Evolutionary conservation across 1,140 invertebrate genomes (phyloP), one percentile per base, ranked within the genome.

Genomic region (Anthonomus grandis): DNA sequence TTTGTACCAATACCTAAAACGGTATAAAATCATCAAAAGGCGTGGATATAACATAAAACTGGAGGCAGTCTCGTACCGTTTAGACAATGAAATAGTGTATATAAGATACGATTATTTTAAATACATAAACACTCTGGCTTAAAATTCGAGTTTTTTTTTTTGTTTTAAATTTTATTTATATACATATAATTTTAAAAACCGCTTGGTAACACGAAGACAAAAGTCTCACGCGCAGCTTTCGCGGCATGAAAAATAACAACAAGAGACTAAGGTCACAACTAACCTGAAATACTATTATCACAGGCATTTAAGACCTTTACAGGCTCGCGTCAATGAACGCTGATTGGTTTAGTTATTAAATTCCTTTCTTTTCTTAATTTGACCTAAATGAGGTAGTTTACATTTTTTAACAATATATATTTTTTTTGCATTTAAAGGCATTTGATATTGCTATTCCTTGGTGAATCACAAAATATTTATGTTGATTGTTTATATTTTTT

Each of bases 221-320:
- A 46, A 47, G 55, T 50, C 46, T 49, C 48, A 52, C 64, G 45
- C 23, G 18, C 10, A 12, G 42, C 36, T 38, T 50, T 52, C 19
- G 62, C 62, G 54, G 60, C 68, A 55, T 68, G 65, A 66, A 70
- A 72, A 73, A 74, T 72, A 74, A 75, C 71, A 75, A 75, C 71
- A 69, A 74, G 67, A 74, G 72, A 73, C 72, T 74, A 75, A 76
- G 71, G 72, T 74, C 73, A 76, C 73, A 75, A 75, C 74, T 75
- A 76, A 75, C 74, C 75, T 75, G 74, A 76, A 76, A 75, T 75
- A 74, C 72, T 74, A 74, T 74, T 76, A 76, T 76, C 75, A 76
- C 75, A 75, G 75, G 75, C 73, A 73, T 74, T 68, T 73, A 71
- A 68, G 64, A 64, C 61, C 64, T 55, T 53, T 57, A 38, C 57